Evolutionary conservation across 53 echinoderm and acorn worm species (phyloP).

Genomic region (Holothuria leucospilota): DNA sequence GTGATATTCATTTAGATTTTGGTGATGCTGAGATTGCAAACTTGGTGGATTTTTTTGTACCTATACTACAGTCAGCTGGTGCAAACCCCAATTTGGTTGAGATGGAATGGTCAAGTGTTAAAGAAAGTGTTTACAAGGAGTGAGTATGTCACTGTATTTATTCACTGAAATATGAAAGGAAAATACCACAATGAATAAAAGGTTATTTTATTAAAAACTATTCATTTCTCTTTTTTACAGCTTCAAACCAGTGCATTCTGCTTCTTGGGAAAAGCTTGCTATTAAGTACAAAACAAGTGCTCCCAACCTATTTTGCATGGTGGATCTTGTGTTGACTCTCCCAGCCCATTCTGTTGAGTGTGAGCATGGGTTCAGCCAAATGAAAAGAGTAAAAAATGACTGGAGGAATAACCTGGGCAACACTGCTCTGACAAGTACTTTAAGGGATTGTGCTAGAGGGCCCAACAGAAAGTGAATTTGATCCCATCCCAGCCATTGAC

Average conservation of each 20-base stretch:
- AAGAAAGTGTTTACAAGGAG: conserved; percentile 16
- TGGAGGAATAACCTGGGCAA: conserved; percentile 31
- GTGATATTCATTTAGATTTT: conserved; percentile 23
- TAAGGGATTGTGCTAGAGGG: conserved; percentile 44
- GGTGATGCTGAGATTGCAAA: conserved; percentile 14
- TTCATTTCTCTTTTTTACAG: background rate
- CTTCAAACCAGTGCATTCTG: conserved; percentile 42
- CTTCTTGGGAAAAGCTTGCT: conserved; percentile 25
- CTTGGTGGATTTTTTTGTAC: background rate
- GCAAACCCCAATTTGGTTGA: background rate
- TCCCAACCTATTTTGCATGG: background rate
- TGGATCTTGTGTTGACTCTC: conserved; percentile 4
- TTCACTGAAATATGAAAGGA: background rate
- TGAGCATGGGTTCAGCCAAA: conserved; percentile 57
- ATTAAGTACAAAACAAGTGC: conserved; percentile 1
- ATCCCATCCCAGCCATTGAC: conserved; percentile 48
- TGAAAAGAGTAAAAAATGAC: conserved; percentile 46
- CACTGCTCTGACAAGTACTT: conserved; percentile 25
- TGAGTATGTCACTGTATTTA: background rate
- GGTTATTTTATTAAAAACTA: too few species aligned
- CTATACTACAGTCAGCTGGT: background rate
- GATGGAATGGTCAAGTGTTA: conserved; percentile 18
- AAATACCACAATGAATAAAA: too few species aligned
- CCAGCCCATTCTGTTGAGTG: conserved; percentile 61
- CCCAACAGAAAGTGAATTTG: conserved; percentile 1